Evolutionary conservation across 2,888 invertebrate species (phyloP), one percentile per base, ranked within the genome.

Genomic region (Lymantria monacha): DNA sequence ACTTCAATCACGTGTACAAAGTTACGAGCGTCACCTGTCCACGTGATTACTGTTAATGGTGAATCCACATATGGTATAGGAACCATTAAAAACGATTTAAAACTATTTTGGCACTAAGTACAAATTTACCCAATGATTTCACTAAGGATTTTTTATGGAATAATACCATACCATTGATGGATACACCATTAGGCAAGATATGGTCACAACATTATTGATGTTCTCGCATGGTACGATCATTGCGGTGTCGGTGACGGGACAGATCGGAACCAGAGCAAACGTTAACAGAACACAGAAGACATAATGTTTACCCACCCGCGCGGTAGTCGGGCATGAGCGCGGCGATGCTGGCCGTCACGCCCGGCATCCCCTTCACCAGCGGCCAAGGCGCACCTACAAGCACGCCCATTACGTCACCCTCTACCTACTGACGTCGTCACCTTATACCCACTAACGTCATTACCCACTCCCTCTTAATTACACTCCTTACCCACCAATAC

Each of bases 271-370:
- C 57, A 55, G 40, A 93, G 93, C 55, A 93, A 76, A 36, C 42
- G 10, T 41, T 41, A 38, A 41, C 42, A 42, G 92, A 46, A 51
- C 22, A 53, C 92, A 66, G 91, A 85, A 63, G 63, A 79, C 61
- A 22, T 22, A 22, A 49, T 55, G 45, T 15, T 57, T 78, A 88
- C 93, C 87, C 89, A 96, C 96, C 96, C 94, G 94, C 93, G 79
- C 94, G 94, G 81, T 93, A 94, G 77, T 94, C 93, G 66, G 94
- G 94, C 81, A 94, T 93, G 81, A 95, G 93, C 84, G 94, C 93
- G 84, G 93, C 93, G 70, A 91, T 79, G 81, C 86, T 78, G 67
- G 83, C 79, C 53, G 90, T 91, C 53, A 92, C 91, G 60, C 91
- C 84, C 74, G 91, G 90, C 88, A 91, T 86, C 63, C 91, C 91